A percentile compares a stretch with the other conserved stretches of the same genome.
These are phyloP conservation scores for Aphelenchoides besseyi DNA, from an alignment of 1,140 invertebrate species.

Conservation along the genomic window DNA sequence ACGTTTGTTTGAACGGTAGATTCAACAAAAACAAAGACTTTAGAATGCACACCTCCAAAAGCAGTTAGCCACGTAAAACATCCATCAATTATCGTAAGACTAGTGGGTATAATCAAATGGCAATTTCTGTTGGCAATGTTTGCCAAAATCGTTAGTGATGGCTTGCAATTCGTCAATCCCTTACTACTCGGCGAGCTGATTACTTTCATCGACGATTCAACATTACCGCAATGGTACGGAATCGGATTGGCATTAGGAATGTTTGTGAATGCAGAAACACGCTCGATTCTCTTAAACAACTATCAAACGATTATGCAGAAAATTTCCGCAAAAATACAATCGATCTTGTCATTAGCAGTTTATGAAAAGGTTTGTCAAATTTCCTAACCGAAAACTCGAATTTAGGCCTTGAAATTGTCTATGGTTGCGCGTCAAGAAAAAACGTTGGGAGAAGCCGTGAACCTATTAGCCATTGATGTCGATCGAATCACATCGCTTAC, in stretches of 20 bases:
- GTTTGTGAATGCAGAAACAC: slow-evolving; percentile 41
- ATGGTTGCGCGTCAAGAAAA: slow-evolving; percentile 63
- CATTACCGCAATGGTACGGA: slow-evolving; percentile 50
- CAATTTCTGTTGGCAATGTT: slow-evolving; percentile 39
- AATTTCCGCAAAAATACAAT: slow-evolving; percentile 57
- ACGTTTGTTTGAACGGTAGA: background rate
- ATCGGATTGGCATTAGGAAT: slow-evolving; percentile 43
- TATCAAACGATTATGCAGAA: slow-evolving; percentile 58
- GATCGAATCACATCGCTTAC: slow-evolving; percentile 65
- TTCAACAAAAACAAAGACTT: too few species aligned
- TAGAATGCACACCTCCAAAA: slow-evolving; percentile 2
- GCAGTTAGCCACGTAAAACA: background rate
- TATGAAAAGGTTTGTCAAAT: slow-evolving; percentile 60
- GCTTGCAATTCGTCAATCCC: slow-evolving; percentile 67
- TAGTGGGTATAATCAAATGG: slow-evolving; percentile 37
- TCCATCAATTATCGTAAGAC: slow-evolving; percentile 19
- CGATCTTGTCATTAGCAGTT: slow-evolving; percentile 62
- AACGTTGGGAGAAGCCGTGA: slow-evolving; percentile 65
- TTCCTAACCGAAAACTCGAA: too few species aligned
- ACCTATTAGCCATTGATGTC: slow-evolving; percentile 69
- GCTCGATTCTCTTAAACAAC: slow-evolving; percentile 43
- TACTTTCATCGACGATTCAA: slow-evolving; percentile 50
- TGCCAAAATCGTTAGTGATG: slow-evolving; percentile 62
- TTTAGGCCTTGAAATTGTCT: slow-evolving; percentile 63
- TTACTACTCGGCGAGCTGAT: slow-evolving; percentile 70